Conservation (phyloP, 2,113 vertebrate genomes). For the Elephantulus edwardii region DNA sequence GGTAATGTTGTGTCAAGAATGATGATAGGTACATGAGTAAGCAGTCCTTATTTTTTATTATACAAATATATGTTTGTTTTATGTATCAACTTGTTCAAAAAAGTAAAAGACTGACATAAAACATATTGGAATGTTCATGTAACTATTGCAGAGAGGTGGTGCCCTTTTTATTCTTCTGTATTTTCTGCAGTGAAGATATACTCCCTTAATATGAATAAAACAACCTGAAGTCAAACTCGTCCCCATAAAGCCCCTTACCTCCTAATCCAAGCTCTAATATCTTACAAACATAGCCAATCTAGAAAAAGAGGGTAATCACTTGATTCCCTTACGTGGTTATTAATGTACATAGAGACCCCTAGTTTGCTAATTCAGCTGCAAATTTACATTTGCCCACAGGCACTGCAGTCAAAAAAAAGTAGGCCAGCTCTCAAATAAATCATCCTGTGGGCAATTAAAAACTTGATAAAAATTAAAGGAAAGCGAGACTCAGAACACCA, state of each 20-base stretch:
- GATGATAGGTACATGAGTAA: rapidly evolving
- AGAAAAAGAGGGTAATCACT: conserved; percentile 43
- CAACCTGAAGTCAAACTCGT: neutral
- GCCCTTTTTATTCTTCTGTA: neutral
- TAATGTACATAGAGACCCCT: conserved; percentile 50
- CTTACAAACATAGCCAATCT: neutral
- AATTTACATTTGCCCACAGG: conserved; percentile 71
- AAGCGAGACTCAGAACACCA: conserved; percentile 44
- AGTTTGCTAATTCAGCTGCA: conserved; percentile 70
- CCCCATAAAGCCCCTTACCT: neutral
- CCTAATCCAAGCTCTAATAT: neutral
- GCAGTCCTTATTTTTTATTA: neutral
- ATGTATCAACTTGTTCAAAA: neutral
- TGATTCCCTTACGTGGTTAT: conserved; percentile 64
- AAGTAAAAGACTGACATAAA: neutral
- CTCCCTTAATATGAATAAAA: conserved; percentile 30
- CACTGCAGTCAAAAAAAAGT: conserved; percentile 37
- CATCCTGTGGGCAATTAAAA: conserved; percentile 64
- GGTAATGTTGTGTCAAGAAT: neutral
- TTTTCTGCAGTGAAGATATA: conserved; percentile 14
- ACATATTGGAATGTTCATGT: neutral
- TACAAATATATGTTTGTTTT: neutral
- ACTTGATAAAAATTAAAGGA: conserved; percentile 65
- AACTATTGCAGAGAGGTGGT: neutral
- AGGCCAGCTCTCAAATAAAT: conserved; percentile 74